These are phyloP conservation scores for Danionella cerebrum DNA, from an alignment of 2,113 vertebrate genomes.

Conservation along the genomic window DNA sequence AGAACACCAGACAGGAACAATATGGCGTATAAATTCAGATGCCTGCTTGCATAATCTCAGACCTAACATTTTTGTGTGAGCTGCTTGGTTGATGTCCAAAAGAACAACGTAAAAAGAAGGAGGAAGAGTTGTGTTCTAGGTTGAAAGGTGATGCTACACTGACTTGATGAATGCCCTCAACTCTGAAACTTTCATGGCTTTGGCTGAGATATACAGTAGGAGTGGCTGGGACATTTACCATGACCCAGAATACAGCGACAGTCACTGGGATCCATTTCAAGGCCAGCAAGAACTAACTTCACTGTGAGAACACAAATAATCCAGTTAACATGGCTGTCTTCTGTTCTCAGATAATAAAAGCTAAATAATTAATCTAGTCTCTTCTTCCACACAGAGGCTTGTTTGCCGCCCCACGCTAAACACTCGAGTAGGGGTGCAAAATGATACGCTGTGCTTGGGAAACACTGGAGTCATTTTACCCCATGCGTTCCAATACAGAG, in stretches of 20 bases:
- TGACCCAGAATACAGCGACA: neutral
- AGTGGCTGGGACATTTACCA: neutral
- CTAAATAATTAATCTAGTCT: conserved; percentile 64
- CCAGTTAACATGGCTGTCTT: conserved; percentile 26
- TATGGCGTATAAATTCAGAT: too few relatives aligned
- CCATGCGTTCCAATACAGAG: conserved; percentile 40
- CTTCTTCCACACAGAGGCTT: conserved; percentile 51
- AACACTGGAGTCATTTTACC: conserved; percentile 62
- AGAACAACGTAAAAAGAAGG: neutral
- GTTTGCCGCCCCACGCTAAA: conserved; percentile 54
- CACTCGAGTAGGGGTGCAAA: conserved; percentile 45
- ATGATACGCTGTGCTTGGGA: conserved; percentile 52
- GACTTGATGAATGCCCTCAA: neutral
- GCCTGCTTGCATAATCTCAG: too few relatives aligned
- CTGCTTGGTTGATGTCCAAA: neutral
- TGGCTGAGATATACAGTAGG: neutral
- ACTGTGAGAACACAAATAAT: conserved; percentile 25
- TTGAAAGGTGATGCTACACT: neutral
- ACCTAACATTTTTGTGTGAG: neutral
- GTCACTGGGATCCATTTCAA: conserved; percentile 7
- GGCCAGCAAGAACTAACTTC: neutral
- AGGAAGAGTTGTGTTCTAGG: neutral
- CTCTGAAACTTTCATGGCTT: neutral
- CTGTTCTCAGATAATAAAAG: conserved; percentile 37
- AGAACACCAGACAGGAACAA: too few relatives aligned